Conservation (phyloP, 1,140 invertebrate genomes). For the Scaptodrosophila lebanonensis region DNA sequence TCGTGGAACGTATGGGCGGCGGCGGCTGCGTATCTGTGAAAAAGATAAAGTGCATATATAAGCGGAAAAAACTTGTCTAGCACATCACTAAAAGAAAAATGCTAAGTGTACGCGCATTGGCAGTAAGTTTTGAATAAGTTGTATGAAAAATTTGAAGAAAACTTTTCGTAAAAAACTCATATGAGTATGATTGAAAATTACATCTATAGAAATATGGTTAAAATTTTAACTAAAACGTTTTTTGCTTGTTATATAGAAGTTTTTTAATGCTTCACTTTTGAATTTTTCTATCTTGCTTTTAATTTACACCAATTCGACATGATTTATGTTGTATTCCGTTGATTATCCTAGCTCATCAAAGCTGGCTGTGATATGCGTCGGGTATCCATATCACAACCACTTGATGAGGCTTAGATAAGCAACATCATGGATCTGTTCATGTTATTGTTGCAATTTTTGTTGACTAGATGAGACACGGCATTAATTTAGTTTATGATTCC, state of each 20-base stretch:
- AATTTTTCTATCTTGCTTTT: constrained; percentile 3
- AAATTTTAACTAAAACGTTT: too few relatives aligned
- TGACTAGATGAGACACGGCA: not conserved
- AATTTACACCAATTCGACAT: constrained; percentile 10
- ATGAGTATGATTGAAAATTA: constrained; percentile 3
- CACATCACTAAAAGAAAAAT: constrained; percentile 8
- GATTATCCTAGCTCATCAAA: constrained; percentile 88
- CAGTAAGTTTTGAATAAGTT: too few relatives aligned
- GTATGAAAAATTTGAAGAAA: not conserved
- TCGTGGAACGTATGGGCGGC: constrained; percentile 31
- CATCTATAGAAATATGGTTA: too few relatives aligned
- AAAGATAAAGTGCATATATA: constrained; percentile 53
- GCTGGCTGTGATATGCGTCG: constrained; percentile 92
- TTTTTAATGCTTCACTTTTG: constrained; percentile 41
- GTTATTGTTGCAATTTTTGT: constrained; percentile 6
- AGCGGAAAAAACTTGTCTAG: not conserved
- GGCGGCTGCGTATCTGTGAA: constrained; percentile 58
- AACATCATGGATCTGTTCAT: constrained; percentile 61
- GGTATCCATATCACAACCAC: constrained; percentile 88
- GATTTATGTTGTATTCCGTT: constrained; percentile 67
- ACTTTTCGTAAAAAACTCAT: too few relatives aligned
- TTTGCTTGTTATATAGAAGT: constrained; percentile 14
- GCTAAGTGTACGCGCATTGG: constrained; percentile 11
- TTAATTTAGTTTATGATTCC: not conserved
- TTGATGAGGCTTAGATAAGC: constrained; percentile 80